phyloP scores from a whole-genome alignment of 2,888 invertebrate species.

The Drosophila pegasa region DNA sequence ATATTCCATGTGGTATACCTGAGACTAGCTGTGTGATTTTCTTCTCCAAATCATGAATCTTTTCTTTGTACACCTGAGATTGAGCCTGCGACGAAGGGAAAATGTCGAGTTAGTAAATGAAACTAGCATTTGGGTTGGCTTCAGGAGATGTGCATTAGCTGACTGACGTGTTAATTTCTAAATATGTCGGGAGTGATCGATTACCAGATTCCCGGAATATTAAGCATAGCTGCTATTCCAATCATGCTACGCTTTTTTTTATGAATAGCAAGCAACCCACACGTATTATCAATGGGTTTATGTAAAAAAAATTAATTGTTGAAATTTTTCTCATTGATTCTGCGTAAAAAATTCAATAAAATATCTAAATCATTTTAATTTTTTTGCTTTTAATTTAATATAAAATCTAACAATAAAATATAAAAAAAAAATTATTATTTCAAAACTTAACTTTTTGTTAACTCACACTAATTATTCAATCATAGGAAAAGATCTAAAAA shows the following conservation, averaged over 20 bases:
- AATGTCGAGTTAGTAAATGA: not conserved
- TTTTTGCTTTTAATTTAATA: no score
- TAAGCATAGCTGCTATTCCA: not conserved
- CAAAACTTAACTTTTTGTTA: not conserved
- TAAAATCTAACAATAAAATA: no score
- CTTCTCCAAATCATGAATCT: constrained; percentile 82
- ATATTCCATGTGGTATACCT: constrained; percentile 55
- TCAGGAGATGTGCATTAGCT: constrained; percentile 29
- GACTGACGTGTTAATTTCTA: no score
- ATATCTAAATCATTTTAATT: no score
- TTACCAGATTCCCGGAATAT: not conserved
- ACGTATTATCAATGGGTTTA: no score
- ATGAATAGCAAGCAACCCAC: no score
- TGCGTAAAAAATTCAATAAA: no score
- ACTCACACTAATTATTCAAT: not conserved
- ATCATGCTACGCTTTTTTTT: no score
- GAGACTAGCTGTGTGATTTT: constrained; percentile 72
- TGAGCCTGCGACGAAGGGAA: constrained; percentile 76
- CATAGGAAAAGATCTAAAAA: not conserved
- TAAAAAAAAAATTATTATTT: not conserved
- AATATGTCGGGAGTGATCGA: not conserved
- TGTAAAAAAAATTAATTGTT: not conserved
- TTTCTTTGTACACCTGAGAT: constrained; percentile 83
- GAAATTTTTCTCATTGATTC: not conserved
- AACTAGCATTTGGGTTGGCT: no score